These are phyloP conservation scores for Gymnothorax javanicus DNA, from an alignment of 2,797 vertebrate genomes.

Conservation along the genomic window DNA sequence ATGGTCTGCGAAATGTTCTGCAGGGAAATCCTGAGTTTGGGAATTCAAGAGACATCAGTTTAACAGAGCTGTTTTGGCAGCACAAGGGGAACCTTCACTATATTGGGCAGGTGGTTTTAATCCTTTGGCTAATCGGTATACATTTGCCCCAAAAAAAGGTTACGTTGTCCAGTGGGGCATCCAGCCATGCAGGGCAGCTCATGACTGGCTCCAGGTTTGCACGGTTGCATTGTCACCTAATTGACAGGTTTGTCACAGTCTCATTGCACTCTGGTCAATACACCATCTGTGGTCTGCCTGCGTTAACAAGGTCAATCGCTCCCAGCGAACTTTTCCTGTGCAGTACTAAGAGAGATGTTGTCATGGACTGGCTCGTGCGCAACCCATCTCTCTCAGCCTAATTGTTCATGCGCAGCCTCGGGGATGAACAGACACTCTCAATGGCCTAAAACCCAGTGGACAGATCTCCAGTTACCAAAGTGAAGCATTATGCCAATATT, in stretches of 20 bases:
- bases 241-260: background rate
- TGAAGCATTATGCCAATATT: background rate
- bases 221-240: background rate
- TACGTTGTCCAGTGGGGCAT: background rate
- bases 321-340: background rate
- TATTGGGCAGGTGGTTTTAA: no score
- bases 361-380: background rate
- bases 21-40: no score
- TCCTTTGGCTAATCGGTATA: background rate
- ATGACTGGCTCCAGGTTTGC: background rate
- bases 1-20: no score
- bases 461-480: background rate
- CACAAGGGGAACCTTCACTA: no score
- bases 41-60: no score
- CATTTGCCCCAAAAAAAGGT: background rate
- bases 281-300: background rate
- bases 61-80: no score
- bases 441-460: background rate
- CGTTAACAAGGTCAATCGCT: background rate
- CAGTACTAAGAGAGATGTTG: background rate
- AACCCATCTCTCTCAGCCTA: background rate
- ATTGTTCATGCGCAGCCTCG: background rate
- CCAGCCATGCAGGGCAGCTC: background rate
- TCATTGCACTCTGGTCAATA: background rate
- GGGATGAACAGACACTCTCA: background rate